Conservation (phyloP, 2,797 vertebrate genomes). For the Platalea minor region DNA sequence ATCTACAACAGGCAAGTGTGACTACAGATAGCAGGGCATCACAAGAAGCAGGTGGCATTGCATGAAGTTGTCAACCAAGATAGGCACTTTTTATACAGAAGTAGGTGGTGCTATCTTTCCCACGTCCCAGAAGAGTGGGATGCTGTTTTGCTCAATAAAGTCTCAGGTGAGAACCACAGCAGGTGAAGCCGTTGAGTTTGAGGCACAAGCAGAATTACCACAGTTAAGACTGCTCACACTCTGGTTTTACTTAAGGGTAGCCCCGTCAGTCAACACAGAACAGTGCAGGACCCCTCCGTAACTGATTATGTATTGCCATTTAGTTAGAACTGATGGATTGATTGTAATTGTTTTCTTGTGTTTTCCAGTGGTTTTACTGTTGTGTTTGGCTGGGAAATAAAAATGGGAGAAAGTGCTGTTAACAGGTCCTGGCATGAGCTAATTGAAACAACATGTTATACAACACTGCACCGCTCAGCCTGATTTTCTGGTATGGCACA, state of each 20-base stretch:
- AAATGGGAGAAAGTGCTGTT: conserved; percentile 2
- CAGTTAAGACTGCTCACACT: neutral
- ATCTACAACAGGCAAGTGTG: neutral
- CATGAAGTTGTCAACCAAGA: neutral
- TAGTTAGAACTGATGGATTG: neutral
- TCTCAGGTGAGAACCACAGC: neutral
- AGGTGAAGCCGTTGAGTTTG: neutral
- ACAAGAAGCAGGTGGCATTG: neutral
- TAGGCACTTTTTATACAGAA: neutral
- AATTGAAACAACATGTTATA: neutral
- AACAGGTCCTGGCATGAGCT: neutral
- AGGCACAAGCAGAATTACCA: neutral
- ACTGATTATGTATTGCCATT: neutral
- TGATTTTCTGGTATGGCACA: conserved; percentile 30
- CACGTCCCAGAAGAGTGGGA: accelerated
- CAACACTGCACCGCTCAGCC: neutral
- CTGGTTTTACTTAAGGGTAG: neutral
- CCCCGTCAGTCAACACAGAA: neutral
- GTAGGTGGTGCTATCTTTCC: neutral
- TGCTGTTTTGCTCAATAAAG: neutral
- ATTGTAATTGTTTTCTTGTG: neutral
- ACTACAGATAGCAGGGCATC: neutral
- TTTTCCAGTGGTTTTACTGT: neutral
- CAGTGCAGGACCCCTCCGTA: neutral
- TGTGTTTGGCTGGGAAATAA: conserved; percentile 16